Evolutionary conservation across 2,888 invertebrate genomes (phyloP), one percentile per base, ranked within the genome.

Genomic region (Dryobotodes eremita): DNA sequence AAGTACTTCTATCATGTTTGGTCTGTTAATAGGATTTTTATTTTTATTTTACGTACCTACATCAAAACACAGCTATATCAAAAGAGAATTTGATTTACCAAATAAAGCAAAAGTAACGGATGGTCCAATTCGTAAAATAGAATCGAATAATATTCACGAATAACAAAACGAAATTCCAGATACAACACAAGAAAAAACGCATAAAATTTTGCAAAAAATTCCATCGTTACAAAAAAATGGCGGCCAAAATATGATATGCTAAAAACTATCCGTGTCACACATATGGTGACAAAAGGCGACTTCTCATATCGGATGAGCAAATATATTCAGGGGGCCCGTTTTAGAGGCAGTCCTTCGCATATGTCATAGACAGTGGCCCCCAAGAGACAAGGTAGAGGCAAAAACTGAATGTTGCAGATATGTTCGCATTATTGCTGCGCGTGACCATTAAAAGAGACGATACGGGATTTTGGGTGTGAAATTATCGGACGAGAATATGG

Each of bases 341-440:
- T 92, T 89, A 90, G 93, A 93, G 91, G 92, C 92, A 91, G 94
- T 90, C 94, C 95, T 89, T 91, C 94, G 93, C 95, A 96, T 96
- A 93, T 96, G 96, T 96, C 96, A 96, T 94, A 93, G 93, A 87
- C 94, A 95, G 95, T 95, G 94, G 94, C 91, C 93, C 96, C 92
- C 94, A 55, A 81, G 95, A 95, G 95, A 94, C 89, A 83, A 90
- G 91, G 92, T 91, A 91, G 90, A 90, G 88, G 92, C 94, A 95
- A 96, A 95, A 96, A 96, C 95, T 96, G 96, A 96, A 96, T 96
- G 96, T 96, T 96, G 94, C 94, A 96, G 95, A 96, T 96, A 96
- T 96, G 96, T 92, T 94, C 93, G 92, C 94, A 95, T 96, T 96
- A 96, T 96, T 96, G 93, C 90, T 87, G 91, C 75, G 42, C 62